A percentile compares a stretch with the other conserved stretches of the same genome.
These are phyloP conservation scores for Lasioglossum calceatum DNA, from an alignment of 2,888 invertebrate genomes.

Conservation along the genomic window DNA sequence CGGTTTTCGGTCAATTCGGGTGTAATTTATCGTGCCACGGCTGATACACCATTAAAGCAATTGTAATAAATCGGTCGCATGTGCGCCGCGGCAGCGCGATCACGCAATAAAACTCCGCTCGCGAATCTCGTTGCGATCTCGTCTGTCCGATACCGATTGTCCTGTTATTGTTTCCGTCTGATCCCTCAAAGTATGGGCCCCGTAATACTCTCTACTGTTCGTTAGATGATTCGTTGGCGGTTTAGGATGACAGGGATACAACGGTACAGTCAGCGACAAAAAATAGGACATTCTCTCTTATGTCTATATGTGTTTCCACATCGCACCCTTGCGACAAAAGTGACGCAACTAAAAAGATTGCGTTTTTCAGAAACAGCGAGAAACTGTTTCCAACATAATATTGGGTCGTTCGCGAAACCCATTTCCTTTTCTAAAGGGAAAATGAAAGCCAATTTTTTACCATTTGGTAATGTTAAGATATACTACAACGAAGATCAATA, in stretches of 20 bases:
- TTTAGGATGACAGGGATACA: not conserved
- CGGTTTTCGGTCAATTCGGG: conserved; percentile 60
- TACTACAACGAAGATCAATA: too few relatives aligned
- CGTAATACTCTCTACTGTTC: not conserved
- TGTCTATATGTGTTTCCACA: too few relatives aligned
- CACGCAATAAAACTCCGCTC: not conserved
- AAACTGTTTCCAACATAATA: too few relatives aligned
- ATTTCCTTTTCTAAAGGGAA: too few relatives aligned
- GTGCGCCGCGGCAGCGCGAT: not conserved
- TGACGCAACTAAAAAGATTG: too few relatives aligned
- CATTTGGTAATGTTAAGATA: too few relatives aligned
- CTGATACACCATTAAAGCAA: conserved; percentile 58
- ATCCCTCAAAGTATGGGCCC: not conserved
- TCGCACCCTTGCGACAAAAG: too few relatives aligned
- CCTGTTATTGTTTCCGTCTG: conserved; percentile 19
- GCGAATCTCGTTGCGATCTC: conserved; percentile 21
- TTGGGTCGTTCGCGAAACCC: too few relatives aligned
- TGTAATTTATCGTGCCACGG: conserved; percentile 51
- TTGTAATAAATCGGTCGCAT: conserved; percentile 53
- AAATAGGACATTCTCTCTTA: not conserved
- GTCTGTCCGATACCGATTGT: conserved; percentile 4
- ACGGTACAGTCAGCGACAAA: not conserved
- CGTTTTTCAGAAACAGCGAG: too few relatives aligned
- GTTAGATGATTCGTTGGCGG: not conserved
- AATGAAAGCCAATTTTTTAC: too few relatives aligned